Conservation (phyloP, 2,888 invertebrate species). For the Carabus problematicus region DNA sequence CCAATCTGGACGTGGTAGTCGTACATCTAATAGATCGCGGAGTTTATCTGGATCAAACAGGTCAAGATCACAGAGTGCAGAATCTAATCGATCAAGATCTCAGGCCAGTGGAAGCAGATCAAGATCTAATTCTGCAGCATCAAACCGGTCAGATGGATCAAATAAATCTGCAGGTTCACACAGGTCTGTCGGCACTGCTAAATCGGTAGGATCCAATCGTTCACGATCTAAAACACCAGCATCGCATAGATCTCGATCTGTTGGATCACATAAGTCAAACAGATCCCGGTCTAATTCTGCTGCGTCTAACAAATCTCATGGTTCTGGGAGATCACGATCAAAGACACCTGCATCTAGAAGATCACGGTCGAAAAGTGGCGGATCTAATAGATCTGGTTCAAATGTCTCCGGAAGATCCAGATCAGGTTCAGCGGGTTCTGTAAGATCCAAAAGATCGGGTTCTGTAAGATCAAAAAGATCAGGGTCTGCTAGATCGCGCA, state of each 20-base stretch:
- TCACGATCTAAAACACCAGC: slow-evolving; percentile 53
- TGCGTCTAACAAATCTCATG: slow-evolving; percentile 48
- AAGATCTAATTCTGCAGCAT: slow-evolving; percentile 44
- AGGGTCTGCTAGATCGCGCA: slow-evolving; percentile 48
- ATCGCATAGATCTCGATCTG: slow-evolving; percentile 47
- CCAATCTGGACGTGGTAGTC: slow-evolving; percentile 38
- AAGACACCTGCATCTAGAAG: slow-evolving; percentile 42
- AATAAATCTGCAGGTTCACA: slow-evolving; percentile 47
- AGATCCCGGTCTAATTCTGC: slow-evolving; percentile 53
- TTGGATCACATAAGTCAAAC: slow-evolving; percentile 52
- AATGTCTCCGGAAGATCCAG: slow-evolving; percentile 48
- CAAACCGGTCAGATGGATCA: slow-evolving; percentile 44
- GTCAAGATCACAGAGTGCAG: slow-evolving; percentile 42
- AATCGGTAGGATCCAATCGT: slow-evolving; percentile 47
- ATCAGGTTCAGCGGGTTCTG: slow-evolving; percentile 51
- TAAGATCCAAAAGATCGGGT: slow-evolving; percentile 59
- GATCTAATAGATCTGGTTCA: slow-evolving; percentile 47
- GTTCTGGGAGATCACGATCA: slow-evolving; percentile 45
- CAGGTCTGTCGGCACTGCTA: slow-evolving; percentile 42
- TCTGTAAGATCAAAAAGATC: slow-evolving; percentile 60
- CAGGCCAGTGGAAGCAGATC: slow-evolving; percentile 32
- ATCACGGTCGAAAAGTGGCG: slow-evolving; percentile 48
- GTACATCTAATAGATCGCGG: slow-evolving; percentile 43
- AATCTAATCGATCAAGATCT: slow-evolving; percentile 38
- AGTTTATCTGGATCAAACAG: slow-evolving; percentile 43